These are phyloP conservation scores for Poeciliopsis prolifica DNA, from an alignment of 2,113 vertebrate genomes.

Conservation along the genomic window DNA sequence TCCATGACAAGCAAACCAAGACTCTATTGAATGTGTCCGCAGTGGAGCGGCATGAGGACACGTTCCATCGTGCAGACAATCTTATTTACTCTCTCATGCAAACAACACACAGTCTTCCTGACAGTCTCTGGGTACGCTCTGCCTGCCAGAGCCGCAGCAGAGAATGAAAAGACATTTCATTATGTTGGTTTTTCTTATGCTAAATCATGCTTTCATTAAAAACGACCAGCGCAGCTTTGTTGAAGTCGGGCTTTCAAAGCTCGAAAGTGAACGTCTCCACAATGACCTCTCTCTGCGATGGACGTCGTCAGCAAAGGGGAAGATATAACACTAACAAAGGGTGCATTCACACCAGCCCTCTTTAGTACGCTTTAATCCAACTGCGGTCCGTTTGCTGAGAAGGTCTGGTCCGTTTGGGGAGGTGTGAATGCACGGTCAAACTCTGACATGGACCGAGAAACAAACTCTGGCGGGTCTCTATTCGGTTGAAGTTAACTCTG, in stretches of 20 bases:
- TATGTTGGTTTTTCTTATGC: slow-evolving; percentile 7
- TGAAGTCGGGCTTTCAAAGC: neutral
- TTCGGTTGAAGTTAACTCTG: no score
- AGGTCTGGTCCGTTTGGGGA: no score
- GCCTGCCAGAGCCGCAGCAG: slow-evolving; percentile 25
- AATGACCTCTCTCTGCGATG: neutral
- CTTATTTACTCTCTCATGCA: slow-evolving; percentile 12
- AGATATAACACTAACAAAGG: neutral
- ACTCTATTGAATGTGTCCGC: neutral
- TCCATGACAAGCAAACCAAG: slow-evolving; percentile 34
- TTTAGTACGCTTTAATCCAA: no score
- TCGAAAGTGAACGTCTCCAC: neutral
- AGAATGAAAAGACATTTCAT: slow-evolving; percentile 37
- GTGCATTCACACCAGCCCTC: no score
- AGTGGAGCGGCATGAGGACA: neutral
- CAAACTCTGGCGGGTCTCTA: no score
- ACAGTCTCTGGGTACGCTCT: slow-evolving; percentile 7
- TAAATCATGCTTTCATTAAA: neutral
- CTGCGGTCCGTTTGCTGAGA: no score
- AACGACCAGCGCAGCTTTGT: neutral
- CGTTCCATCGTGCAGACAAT: slow-evolving; percentile 1
- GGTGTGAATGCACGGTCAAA: no score
- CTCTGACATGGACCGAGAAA: no score
- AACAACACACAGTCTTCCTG: slow-evolving; percentile 4
- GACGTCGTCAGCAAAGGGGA: neutral